These are phyloP conservation scores for Corydoras maculifer DNA, from an alignment of 2,113 vertebrate genomes.

Conservation along the genomic window DNA sequence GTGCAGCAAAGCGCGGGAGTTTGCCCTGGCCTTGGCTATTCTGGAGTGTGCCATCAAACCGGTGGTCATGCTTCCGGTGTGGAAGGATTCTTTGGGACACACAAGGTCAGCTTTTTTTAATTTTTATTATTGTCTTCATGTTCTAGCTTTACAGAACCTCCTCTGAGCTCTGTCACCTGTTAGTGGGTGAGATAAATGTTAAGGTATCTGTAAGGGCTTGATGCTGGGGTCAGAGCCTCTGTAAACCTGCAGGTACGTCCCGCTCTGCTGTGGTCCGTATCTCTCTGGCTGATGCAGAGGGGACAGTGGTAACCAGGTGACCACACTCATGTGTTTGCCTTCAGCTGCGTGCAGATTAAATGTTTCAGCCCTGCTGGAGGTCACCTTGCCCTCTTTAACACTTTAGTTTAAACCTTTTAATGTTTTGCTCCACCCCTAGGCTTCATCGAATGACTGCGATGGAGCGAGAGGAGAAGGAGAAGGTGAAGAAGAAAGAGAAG, in stretches of 20 bases:
- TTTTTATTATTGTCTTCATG: too few species aligned
- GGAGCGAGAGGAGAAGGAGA: constrained; percentile 86
- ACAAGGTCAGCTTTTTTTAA: constrained; percentile 73
- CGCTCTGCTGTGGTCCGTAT: too few species aligned
- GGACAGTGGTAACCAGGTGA: too few species aligned
- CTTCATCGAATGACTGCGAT: constrained; percentile 82
- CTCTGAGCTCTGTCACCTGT: too few species aligned
- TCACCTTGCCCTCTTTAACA: constrained; percentile 30
- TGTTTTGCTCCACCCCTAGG: constrained; percentile 47
- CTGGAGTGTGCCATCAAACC: constrained; percentile 98
- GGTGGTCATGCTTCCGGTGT: constrained; percentile 91
- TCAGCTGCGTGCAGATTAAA: background rate
- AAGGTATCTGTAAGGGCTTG: too few species aligned
- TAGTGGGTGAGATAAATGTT: too few species aligned
- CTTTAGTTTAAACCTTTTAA: background rate
- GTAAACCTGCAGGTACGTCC: too few species aligned
- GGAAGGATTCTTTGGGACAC: constrained; percentile 93
- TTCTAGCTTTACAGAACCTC: too few species aligned
- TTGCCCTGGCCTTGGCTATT: constrained; percentile 92
- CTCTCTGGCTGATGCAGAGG: too few species aligned
- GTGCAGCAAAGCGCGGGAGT: constrained; percentile 97
- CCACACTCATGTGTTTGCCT: constrained; percentile 7
- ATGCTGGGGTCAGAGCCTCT: too few species aligned
- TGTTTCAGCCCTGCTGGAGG: too few species aligned
- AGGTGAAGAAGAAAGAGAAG: constrained; percentile 83